Evolutionary conservation across 2,888 invertebrate species (phyloP).

Genomic region (Mamestra brassicae): DNA sequence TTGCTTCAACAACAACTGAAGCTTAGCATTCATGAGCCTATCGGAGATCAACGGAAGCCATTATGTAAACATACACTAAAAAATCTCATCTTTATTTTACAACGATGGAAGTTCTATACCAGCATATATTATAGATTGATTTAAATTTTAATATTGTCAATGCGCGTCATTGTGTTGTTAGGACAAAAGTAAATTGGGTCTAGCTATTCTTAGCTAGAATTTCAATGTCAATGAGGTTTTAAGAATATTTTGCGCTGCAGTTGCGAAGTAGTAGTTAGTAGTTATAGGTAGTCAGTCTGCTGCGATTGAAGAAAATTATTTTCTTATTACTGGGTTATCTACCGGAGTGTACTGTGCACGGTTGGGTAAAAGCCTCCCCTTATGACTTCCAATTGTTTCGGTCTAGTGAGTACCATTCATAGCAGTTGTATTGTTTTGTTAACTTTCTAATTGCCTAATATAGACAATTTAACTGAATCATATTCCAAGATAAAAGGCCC

Average conservation of each 20-base stretch:
- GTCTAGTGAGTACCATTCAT: not conserved
- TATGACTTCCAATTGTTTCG: not conserved
- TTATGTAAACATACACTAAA: not conserved
- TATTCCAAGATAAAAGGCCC: not conserved
- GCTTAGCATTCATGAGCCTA: slow-evolving; percentile 33
- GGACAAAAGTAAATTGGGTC: slow-evolving; percentile 24
- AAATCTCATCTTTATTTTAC: not conserved
- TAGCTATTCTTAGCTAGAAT: slow-evolving; percentile 45
- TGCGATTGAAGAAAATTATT: not conserved
- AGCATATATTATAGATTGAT: too few relatives aligned
- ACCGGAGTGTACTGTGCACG: not conserved
- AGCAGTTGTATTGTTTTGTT: not conserved
- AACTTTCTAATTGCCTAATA: not conserved
- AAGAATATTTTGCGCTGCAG: slow-evolving; percentile 16
- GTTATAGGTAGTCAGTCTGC: not conserved
- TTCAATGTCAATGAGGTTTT: slow-evolving; percentile 52
- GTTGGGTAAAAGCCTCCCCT: not conserved
- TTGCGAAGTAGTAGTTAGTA: not conserved
- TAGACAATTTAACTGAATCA: too few relatives aligned
- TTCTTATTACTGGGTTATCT: too few relatives aligned
- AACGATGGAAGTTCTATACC: not conserved
- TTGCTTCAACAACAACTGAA: slow-evolving; percentile 26
- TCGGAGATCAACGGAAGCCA: slow-evolving; percentile 13
- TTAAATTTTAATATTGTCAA: not conserved
- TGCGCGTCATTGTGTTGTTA: slow-evolving; percentile 22